Base-by-base conservation (phyloP, 2,888 invertebrate genomes). In the Empis livida region DNA sequence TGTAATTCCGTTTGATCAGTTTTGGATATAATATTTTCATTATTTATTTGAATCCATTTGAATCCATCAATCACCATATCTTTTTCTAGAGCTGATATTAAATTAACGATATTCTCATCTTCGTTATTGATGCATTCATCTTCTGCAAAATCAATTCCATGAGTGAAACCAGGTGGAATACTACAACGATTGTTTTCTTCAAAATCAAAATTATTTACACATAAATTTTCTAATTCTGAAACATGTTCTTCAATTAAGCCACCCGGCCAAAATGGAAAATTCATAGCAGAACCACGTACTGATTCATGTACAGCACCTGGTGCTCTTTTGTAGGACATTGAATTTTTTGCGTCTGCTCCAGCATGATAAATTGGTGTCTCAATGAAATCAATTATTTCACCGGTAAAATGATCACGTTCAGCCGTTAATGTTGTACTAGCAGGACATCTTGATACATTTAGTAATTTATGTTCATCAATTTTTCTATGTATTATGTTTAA, bases 211-310 rank as follows among this genome's bases (percentile, higher is more conserved):
- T 71, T 67, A 17, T 62, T 65, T 51, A 63, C 57, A 20, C 65
- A 61, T 3, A 69, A 54, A 43, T 70, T 62, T 14, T 72, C 61
- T 49, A 75, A 67, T 54, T 73, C 72, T 15, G 60, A 56, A 39
- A 71, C 68, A 1, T 77, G 73, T 43, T 77, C 71, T 52, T 79
- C 75, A 14, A n/a, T n/a, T 63, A 89, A 84, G 3, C 89, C 86
- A 42, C 88, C 92, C 1, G 93, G 93, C 76, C 88, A 80, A 64
- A 94, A 94, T 1, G 90, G 91, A 61, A 80, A 82, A 63, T 87
- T 89, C 49, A 80, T 82, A 1, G 82, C 78, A 45, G 80, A 83
- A 14, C 93, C 93, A 56, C 81, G 73, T 0, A 84, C 76, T 43
- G 82, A 77, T 59, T 84, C 78, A 39, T 73, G 72, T 4, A 82